Conservation (phyloP, 2,888 invertebrate species). For the Catotricha subobsoleta region DNA sequence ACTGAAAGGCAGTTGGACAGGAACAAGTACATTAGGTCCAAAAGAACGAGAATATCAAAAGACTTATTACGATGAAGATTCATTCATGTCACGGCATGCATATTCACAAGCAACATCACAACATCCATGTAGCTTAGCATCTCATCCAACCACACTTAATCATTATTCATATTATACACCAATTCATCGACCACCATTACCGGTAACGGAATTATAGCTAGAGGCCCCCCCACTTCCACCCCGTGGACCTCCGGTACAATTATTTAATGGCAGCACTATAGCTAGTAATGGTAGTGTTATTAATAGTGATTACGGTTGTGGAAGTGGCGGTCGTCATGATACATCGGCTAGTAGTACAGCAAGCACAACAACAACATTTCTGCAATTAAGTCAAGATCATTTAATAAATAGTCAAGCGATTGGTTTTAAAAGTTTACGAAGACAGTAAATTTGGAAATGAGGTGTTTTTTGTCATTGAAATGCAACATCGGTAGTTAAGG, state of each 20-base stretch:
- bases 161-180: conserved; percentile 29
- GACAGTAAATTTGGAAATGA: no score
- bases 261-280: neutral
- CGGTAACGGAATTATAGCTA: conserved; percentile 82
- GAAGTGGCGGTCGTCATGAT: neutral
- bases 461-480: no score
- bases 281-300: conserved; percentile 2
- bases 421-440: conserved; percentile 2
- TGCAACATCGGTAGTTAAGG: no score
- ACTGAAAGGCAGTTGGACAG: conserved; percentile 44
- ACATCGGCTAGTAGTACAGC: neutral
- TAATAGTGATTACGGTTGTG: neutral
- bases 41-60: conserved; percentile 82
- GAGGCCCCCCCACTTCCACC: conserved; percentile 72
- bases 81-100: conserved; percentile 33
- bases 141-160: conserved; percentile 21
- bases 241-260: conserved; percentile 15
- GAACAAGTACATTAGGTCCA: conserved; percentile 30
- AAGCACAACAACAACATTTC: conserved; percentile 19
- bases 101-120: conserved; percentile 12
- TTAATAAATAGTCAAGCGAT: conserved; percentile 15
- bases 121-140: conserved; percentile 25
- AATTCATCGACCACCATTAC: conserved; percentile 53
- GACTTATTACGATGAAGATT: conserved; percentile 71
- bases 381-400: conserved; percentile 28